Evolutionary conservation across 2,797 vertebrate species (phyloP).

Genomic region (Alauda arvensis): DNA sequence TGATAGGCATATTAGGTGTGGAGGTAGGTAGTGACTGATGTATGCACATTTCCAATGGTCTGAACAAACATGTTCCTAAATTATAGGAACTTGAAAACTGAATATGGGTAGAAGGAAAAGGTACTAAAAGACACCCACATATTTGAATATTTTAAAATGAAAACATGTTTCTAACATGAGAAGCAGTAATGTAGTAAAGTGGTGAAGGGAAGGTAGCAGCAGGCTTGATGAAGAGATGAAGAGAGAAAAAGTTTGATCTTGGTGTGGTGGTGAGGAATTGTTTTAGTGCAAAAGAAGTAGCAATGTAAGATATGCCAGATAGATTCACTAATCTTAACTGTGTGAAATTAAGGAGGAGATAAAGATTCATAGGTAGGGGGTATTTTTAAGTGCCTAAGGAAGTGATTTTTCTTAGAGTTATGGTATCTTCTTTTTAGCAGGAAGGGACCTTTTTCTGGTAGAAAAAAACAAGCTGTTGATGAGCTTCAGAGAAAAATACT

Average conservation of each 20-base stretch:
- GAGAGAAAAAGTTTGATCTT: not conserved
- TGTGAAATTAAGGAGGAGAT: not conserved
- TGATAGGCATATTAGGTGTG: rapidly evolving
- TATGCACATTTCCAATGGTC: not conserved
- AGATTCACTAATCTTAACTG: no score
- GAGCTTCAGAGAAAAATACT: not conserved
- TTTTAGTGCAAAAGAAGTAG: not conserved
- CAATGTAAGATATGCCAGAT: rapidly evolving
- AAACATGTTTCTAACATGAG: not conserved
- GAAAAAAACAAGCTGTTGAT: not conserved
- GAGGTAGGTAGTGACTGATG: not conserved
- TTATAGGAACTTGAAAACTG: not conserved
- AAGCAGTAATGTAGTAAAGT: not conserved
- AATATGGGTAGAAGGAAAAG: not conserved
- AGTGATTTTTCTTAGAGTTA: not conserved
- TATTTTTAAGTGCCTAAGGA: not conserved
- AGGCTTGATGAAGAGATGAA: not conserved
- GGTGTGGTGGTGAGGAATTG: not conserved
- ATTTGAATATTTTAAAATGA: not conserved
- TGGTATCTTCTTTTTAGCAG: not conserved
- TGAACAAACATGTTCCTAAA: not conserved
- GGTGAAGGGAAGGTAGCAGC: not conserved
- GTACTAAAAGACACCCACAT: not conserved
- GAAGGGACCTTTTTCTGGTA: not conserved
- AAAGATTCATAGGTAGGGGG: not conserved